Evolutionary conservation across 2,888 invertebrate species (phyloP), one percentile per base, ranked within the genome.

Genomic region (Thereva nobilitata): DNA sequence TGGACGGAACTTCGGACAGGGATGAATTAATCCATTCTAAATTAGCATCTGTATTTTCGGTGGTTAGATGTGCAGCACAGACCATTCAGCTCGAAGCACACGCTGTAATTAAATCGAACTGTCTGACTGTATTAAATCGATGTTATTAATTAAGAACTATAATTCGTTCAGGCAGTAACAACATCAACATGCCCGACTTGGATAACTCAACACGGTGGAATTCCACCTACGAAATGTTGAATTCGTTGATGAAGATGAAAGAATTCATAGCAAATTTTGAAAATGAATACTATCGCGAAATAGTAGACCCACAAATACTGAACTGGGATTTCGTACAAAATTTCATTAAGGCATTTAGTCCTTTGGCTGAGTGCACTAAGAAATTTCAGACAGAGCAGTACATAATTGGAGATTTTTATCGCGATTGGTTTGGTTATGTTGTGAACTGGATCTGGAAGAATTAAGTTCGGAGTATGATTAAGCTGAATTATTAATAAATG

Each of bases 281-380:
- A 54, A 54, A 40, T 54, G 38, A 54, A 12, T 37, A 37, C 8
- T 5, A 54, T 54, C 9, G 40, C 2, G 40, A 38, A 37, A 54
- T 38, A 38, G 2, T 54, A 37, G 38, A 54, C 12, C 23, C 50
- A 5, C 50, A 50, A 50, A 5, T 12, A 50, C 4, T 54, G 38
- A 54, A 54, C 10, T 54, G 54, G 38, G 9, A 40, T 54, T 54
- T 54, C 54, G 37, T 54, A n/a, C 4, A 37, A 54, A 54, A 54
- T 6, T 54, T 54, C 50, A 50, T 50, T 2, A 23, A 23, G 23
- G 47, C 47, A 47, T 47, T 47, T 12, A 47, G 4, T 47, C 47
- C 47, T 1, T 47, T 47, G 47, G 47, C 47, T 5, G 47, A 7
- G 47, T 47, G 5, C 47, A 47, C 47, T n/a, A 47, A 47, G 2